Base-by-base conservation (phyloP, 1,140 invertebrate species). In the Pissodes strobi region DNA sequence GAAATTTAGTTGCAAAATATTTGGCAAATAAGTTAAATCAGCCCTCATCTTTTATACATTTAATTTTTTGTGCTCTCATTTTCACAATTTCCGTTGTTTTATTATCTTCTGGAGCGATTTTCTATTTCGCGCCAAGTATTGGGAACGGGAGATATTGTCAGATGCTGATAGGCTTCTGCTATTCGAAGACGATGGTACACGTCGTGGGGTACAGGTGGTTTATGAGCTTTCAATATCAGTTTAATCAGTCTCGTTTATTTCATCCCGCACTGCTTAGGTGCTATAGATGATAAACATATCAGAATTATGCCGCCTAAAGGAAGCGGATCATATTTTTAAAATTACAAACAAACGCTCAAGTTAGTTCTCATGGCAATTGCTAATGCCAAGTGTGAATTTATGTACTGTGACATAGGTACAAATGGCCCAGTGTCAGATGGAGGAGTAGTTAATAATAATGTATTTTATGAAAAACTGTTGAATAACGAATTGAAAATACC, bases 311-410 rank as follows among this genome's bases (percentile, higher is more conserved):
- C 19, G 18, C 57, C 57, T 6, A 30, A 4, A 9, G 22, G 22
- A 0, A 39, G 45, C 18, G 34, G 55, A 13, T 57, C 34, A 21
- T 18, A 49, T 30, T 57, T n/a, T 45, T 46, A 48, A 6, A 59
- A 81, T 52, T 81, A 81, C 70, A 49, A 57, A 8, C 73, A 34
- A n/a, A 60, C 46, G 9, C 57, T 59, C 21, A 64, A 27, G 25
- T 8, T 64, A 18, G 62, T 64, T 23, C 12, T 64, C 9, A 38
- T 49, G 56, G 62, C 72, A 12, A 58, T 77, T 25, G 71, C 69
- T 38, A 71, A 77, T 76, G 69, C 66, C 13, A 70, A 77, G 18
- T 80, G 79, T 53, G 67, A 73, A 52, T 78, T 80, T 56, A 67
- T 74, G 4, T 64, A 60, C 38, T 64, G 71, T 58, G 71, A 79